These are phyloP conservation scores for Microcebus ravelobensis DNA, from an alignment of 2,113 vertebrate genomes.

Conservation along the genomic window DNA sequence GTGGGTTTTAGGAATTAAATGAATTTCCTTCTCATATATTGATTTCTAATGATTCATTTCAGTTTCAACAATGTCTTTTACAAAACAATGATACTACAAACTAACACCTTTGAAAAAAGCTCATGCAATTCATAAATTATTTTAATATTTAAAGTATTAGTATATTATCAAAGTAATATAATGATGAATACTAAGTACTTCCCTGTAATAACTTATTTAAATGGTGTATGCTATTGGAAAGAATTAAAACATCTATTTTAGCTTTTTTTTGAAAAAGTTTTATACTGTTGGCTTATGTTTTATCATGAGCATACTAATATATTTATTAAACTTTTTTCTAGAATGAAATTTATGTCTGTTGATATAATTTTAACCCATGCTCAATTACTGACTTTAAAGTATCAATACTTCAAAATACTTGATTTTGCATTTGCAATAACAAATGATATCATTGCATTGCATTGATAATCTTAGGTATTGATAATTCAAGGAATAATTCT, in stretches of 20 bases:
- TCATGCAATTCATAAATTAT: conserved; percentile 17
- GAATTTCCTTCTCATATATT: conserved; percentile 76
- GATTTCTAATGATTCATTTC: conserved; percentile 81
- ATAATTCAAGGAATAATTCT: neutral
- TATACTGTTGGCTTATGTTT: neutral
- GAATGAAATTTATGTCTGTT: conserved; percentile 13
- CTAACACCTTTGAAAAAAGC: conserved; percentile 53
- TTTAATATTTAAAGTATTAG: conserved; percentile 58
- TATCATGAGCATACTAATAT: neutral
- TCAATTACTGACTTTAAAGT: neutral
- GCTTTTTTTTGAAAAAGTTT: neutral
- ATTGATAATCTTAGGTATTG: neutral
- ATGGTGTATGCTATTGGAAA: neutral
- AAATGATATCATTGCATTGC: neutral
- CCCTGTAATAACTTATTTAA: neutral
- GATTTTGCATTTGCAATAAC: neutral
- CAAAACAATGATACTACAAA: conserved; percentile 75
- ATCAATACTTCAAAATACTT: neutral
- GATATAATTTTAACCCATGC: conserved; percentile 4
- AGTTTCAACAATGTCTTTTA: conserved; percentile 78
- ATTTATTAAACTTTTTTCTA: neutral
- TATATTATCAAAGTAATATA: conserved; percentile 26
- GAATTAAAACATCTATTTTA: neutral
- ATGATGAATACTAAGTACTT: neutral
- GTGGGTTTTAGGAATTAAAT: conserved; percentile 43